A percentile compares a stretch with the other conserved stretches of the same genome.
Conservation (phyloP, 2,888 invertebrate species). For the Hydriomena furcata region DNA sequence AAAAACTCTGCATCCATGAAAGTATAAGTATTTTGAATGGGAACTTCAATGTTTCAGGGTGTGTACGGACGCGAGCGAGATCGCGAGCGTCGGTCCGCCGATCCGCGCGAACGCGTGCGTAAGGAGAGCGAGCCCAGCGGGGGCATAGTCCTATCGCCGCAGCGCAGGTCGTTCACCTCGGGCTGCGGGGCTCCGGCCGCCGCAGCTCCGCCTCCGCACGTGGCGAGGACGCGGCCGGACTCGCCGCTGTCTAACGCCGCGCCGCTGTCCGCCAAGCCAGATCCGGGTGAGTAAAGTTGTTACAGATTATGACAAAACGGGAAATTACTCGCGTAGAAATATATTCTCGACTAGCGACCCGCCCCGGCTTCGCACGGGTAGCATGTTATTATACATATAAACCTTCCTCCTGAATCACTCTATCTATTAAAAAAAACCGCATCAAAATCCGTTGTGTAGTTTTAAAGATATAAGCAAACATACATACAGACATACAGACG, state of each 20-base stretch:
- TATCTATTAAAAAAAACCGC: too few relatives aligned
- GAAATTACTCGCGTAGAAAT: too few relatives aligned
- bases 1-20: too few relatives aligned
- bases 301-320: too few relatives aligned
- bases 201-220: constrained; percentile 60
- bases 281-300: constrained; percentile 52
- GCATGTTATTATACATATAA: too few relatives aligned
- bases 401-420: too few relatives aligned
- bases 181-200: constrained; percentile 91
- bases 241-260: constrained; percentile 58
- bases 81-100: constrained; percentile 80
- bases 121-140: constrained; percentile 88
- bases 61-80: constrained; percentile 64
- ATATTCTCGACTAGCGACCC: too few relatives aligned
- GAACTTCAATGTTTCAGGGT: constrained; percentile 40
- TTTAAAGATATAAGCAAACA: too few relatives aligned
- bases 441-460: too few relatives aligned
- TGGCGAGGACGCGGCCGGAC: constrained; percentile 83
- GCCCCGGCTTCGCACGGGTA: too few relatives aligned
- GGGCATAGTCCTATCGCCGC: constrained; percentile 93
- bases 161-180: constrained; percentile 92
- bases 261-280: constrained; percentile 43
- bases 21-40: too few relatives aligned
- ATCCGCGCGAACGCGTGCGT: constrained; percentile 90
- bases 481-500: too few relatives aligned